Base-by-base conservation (phyloP, 2,113 vertebrate species). In the Onychostruthus taczanowskii region DNA sequence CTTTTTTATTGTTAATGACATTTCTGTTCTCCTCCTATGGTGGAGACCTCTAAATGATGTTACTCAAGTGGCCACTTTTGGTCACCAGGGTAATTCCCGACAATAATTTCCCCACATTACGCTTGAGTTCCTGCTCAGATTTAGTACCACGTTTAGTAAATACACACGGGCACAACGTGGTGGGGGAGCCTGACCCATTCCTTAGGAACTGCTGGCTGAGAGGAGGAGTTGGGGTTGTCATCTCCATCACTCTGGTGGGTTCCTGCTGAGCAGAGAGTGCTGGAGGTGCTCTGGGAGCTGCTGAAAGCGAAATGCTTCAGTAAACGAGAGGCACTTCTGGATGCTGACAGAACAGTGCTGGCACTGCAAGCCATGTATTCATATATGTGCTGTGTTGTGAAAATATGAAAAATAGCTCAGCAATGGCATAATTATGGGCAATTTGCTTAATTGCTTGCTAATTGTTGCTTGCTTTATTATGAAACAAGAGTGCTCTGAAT, bases 361-460 rank as follows among this genome's bases (percentile, higher is more conserved):
- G 97, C 97, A 97, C 96, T 75, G 95, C 93, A 64, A 92, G 94
- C 97, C 96, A 91, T 93, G 79, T 88, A 89, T 96, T 94, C 95
- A 83, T 96, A 20, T 92, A 95, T 96, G 95, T 96, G 89, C 95
- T 97, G 95, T 96, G 96, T 97, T 97, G 96, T 77, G 94, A 81
- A 96, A 98, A 96, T 97, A 96, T 92, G 93, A 94, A 97, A 96
- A 97, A 95, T 92, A 97, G 95, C 98, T 97, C 94, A 92, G 97
- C 96, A 94, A 95, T 96, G 96, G 96, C 96, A 97, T 97, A 97
- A 97, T 98, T 98, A 98, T 91, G 96, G 97, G 97, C 96, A 97
- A 96, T 96, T 98, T 97, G 94, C 94, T 96, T 98, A 97, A 97
- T 96, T 93, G 90, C 97, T 93, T 95, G 83, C 92, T 96, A 96